phyloP scores from a whole-genome alignment of 1,140 invertebrate genomes.

The Cyclina sinensis region DNA sequence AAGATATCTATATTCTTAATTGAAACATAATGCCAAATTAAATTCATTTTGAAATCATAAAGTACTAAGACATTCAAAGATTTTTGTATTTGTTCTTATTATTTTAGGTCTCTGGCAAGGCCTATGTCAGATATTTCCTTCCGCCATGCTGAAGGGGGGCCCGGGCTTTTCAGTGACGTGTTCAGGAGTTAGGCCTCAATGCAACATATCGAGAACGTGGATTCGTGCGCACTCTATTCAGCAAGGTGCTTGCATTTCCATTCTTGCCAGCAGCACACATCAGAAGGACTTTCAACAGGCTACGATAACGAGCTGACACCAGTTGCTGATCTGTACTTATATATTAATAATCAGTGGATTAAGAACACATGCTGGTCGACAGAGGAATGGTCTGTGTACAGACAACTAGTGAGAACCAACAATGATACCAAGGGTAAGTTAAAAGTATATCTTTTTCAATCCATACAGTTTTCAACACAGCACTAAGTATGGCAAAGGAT shows the following conservation, averaged over 20 bases:
- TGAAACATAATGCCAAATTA: no score
- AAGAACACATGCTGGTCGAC: not conserved
- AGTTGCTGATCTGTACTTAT: not conserved
- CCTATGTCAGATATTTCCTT: not conserved
- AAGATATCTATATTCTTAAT: no score
- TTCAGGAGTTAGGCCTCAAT: not conserved
- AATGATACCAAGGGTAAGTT: not conserved
- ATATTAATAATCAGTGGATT: slow-evolving; percentile 25
- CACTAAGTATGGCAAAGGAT: no score
- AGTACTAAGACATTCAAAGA: no score
- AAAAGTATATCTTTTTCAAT: no score
- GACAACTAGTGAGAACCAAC: not conserved
- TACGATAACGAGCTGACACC: not conserved
- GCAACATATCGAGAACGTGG: not conserved
- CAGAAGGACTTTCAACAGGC: not conserved
- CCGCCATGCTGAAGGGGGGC: not conserved
- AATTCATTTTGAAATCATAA: no score
- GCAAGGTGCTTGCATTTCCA: slow-evolving; percentile 2
- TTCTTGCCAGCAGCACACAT: slow-evolving; percentile 5
- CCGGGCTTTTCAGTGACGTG: not conserved
- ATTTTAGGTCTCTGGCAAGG: slow-evolving; percentile 19
- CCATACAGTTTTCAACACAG: no score
- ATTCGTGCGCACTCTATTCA: not conserved
- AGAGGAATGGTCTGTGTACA: not conserved
- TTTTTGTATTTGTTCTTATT: not conserved